phyloP scores from a whole-genome alignment of 1,140 invertebrate species.

The Nylanderia fulva region DNA sequence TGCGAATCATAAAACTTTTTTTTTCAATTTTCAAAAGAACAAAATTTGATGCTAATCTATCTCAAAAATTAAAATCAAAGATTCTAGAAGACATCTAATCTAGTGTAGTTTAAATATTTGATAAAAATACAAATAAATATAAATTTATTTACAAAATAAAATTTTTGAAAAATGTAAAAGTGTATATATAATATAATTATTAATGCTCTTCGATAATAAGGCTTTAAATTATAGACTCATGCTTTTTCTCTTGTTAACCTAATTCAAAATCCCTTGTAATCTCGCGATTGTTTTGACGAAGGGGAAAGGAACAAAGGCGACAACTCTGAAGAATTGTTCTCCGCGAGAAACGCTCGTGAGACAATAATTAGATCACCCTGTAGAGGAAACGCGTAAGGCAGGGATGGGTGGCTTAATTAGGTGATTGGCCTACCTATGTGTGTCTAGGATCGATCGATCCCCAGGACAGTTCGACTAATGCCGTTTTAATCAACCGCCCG shows the following conservation, averaged over 20 bases:
- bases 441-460: constrained; percentile 66
- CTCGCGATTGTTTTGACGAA: constrained; percentile 68
- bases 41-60: not conserved
- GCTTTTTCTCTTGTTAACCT: not conserved
- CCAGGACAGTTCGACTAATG: constrained; percentile 70
- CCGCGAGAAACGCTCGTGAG: constrained; percentile 71
- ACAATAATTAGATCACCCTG: constrained; percentile 81
- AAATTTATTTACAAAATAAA: not conserved
- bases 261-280: constrained; percentile 1
- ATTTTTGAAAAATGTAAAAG: not conserved
- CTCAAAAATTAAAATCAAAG: not conserved
- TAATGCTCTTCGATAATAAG: not conserved
- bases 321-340: constrained; percentile 51
- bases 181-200: not conserved
- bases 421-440: constrained; percentile 79
- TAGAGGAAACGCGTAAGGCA: constrained; percentile 72
- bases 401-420: constrained; percentile 77
- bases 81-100: not conserved
- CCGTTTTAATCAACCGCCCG: constrained; percentile 78
- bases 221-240: not conserved
- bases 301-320: constrained; percentile 72
- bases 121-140: not conserved
- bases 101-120: not conserved
- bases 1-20: not conserved
- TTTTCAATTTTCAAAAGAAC: not conserved